A percentile compares a stretch with the other conserved stretches of the same genome.
Evolutionary conservation across 2,888 invertebrate genomes (phyloP).

Genomic region (Cerceris rybyensis): DNA sequence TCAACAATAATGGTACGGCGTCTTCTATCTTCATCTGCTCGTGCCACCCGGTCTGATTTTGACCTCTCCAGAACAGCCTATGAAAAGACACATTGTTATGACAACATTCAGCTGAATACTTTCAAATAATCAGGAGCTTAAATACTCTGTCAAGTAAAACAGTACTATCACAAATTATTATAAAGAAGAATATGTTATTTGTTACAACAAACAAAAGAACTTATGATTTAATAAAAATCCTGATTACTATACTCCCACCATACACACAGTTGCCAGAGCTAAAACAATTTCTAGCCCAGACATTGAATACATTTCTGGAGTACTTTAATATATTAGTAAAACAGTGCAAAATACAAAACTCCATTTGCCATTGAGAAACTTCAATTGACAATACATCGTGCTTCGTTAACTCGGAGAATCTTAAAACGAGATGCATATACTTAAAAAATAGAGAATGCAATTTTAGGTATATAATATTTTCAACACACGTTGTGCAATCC

Average conservation of each 20-base stretch:
- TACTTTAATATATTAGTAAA: not conserved
- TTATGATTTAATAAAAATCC: too few species aligned
- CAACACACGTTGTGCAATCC: conserved; percentile 59
- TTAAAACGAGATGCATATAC: not conserved
- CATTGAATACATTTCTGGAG: not conserved
- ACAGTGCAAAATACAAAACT: not conserved
- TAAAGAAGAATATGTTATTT: too few species aligned
- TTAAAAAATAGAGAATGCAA: conserved; percentile 9
- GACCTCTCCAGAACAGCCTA: conserved; percentile 88
- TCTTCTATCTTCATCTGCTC: conserved; percentile 92
- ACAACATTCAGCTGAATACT: not conserved
- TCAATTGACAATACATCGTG: not conserved
- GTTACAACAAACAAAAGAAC: too few species aligned
- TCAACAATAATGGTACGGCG: conserved; percentile 96
- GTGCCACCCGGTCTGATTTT: conserved; percentile 88
- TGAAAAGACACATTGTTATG: conserved; percentile 39
- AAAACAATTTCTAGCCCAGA: not conserved
- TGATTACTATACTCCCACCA: not conserved
- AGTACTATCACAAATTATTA: too few species aligned
- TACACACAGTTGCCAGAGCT: not conserved
- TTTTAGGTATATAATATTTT: conserved; percentile 45
- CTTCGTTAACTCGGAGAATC: not conserved
- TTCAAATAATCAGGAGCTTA: not conserved
- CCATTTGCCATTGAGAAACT: not conserved
- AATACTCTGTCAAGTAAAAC: not conserved